These are phyloP conservation scores for Drosophila anomelani DNA, from an alignment of 2,888 invertebrate species.

Conservation along the genomic window DNA sequence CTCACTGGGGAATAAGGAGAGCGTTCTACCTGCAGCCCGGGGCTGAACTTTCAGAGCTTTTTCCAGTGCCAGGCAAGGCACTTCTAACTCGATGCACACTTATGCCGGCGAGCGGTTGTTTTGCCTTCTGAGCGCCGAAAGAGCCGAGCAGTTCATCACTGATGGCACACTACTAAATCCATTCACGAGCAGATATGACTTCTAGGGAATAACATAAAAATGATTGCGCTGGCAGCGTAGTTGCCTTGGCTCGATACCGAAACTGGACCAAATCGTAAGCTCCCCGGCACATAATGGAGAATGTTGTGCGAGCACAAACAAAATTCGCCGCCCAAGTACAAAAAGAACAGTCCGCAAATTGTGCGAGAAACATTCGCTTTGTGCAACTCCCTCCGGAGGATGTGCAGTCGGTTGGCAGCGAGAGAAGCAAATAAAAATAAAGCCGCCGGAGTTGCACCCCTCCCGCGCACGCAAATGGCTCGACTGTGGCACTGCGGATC, in stretches of 20 bases:
- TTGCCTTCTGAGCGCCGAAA: not conserved
- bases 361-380: constrained; percentile 71
- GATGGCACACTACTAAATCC: constrained; percentile 14
- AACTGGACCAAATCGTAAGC: constrained; percentile 4
- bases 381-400: constrained; percentile 61
- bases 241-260: not conserved
- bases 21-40: constrained; percentile 7
- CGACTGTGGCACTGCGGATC: constrained; percentile 40
- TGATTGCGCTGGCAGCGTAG: constrained; percentile 5
- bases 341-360: constrained; percentile 56
- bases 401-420: constrained; percentile 38
- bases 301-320: constrained; percentile 28
- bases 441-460: constrained; percentile 10
- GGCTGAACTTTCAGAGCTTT: constrained; percentile 3
- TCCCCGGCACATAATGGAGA: constrained; percentile 8
- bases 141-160: constrained; percentile 7
- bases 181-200: not conserved
- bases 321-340: constrained; percentile 34
- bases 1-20: constrained; percentile 6
- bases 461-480: constrained; percentile 37
- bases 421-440: constrained; percentile 20
- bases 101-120: not conserved
- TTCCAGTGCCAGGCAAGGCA: not conserved
- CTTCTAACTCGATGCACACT: not conserved
- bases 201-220: constrained; percentile 12